Base-by-base conservation (phyloP, 1,140 invertebrate genomes). In the Drosophila bocki region DNA sequence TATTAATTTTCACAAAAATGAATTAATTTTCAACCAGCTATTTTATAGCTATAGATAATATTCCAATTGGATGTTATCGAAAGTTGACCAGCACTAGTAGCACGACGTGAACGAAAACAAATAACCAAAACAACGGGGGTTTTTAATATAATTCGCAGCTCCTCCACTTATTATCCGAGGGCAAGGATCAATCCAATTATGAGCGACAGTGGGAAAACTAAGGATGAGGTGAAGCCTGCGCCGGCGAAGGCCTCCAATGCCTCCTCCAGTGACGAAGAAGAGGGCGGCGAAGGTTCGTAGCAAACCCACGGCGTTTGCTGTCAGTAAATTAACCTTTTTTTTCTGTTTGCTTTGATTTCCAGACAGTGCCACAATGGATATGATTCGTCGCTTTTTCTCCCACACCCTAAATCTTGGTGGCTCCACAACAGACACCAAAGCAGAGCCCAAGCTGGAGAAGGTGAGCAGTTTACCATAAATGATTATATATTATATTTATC, bases 321-420 rank as follows among this genome's bases (percentile, higher is more conserved):
- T 78, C 56, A 60, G n/a, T 26, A 13, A 33, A 26, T 9, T 47
- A 11, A 47, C 7, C 11, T 17, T 22, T 3, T 29, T 29, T 19
- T 13, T 7, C 22, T 53, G n/a, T n/a, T 53, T 8, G 7, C 1
- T 41, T 19, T 12, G 8, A 9, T 26, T 75, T 58, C 8, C 50
- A 88, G 81, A 72, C 17, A 37, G 37, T 12, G 50, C 39, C 29
- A 62, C 78, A 45, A 85, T 90, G 78, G 85, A 90, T 56, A 51
- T 70, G 64, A 84, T 90, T 54, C 60, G 81, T 35, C 60, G 64
- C 1, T 85, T 90, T 35, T 90, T 90, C 44, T 44, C 85, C 33
- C 60, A 90, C 9, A 77, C 80, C 7, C 54, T 88, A 3, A 68
- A 69, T 39, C 44, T 81, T 15, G 63, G 70, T 7, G 48, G 50